Conservation (phyloP, 1,140 invertebrate species). For the Zaprionus ghesquierei region DNA sequence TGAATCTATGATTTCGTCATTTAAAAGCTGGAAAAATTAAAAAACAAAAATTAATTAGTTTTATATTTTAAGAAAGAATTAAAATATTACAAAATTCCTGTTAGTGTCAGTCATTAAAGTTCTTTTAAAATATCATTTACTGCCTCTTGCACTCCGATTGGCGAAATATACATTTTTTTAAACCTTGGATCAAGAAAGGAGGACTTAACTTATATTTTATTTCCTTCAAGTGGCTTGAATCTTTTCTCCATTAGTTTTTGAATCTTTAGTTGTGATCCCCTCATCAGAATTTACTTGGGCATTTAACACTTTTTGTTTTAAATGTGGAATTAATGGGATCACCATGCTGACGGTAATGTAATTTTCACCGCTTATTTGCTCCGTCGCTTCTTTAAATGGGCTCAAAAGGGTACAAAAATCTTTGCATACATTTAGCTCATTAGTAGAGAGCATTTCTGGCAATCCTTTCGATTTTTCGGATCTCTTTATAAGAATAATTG, state of each 20-base stretch:
- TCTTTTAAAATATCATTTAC: neutral
- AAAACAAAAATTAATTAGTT: too few relatives aligned
- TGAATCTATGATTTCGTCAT: too few relatives aligned
- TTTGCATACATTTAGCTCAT: neutral
- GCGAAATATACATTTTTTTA: too few relatives aligned
- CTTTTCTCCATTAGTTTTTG: neutral
- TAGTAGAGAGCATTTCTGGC: neutral
- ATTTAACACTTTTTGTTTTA: too few relatives aligned
- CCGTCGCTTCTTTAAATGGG: slow-evolving; percentile 8
- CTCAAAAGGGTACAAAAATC: slow-evolving; percentile 15
- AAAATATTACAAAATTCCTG: too few relatives aligned
- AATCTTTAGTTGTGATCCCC: neutral
- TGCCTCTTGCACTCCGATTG: neutral
- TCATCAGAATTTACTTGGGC: too few relatives aligned
- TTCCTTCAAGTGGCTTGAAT: neutral
- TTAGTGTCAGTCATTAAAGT: too few relatives aligned
- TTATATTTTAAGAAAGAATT: too few relatives aligned
- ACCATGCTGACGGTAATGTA: slow-evolving; percentile 22
- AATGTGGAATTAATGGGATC: slow-evolving; percentile 7
- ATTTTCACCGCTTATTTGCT: slow-evolving; percentile 21
- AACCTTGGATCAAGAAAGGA: neutral
- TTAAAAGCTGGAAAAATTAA: too few relatives aligned
- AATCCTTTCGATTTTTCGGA: neutral
- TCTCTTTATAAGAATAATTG: neutral
- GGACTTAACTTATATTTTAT: neutral